These are phyloP conservation scores for Numenius arquata DNA, from an alignment of 2,113 vertebrate species.

Conservation along the genomic window DNA sequence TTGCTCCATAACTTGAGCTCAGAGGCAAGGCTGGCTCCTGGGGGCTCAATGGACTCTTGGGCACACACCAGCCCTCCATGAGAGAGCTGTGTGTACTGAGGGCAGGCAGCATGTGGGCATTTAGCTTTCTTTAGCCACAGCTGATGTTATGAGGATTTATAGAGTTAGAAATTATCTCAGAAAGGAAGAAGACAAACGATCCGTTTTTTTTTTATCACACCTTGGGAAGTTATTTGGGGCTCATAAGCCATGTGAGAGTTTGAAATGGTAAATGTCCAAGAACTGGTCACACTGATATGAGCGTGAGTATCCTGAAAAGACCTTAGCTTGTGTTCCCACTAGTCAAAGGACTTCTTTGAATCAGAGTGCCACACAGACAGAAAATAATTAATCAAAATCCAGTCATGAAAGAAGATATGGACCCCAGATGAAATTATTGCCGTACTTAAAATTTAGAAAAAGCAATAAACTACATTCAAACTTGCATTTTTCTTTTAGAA, in stretches of 20 bases:
- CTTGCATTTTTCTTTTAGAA: not conserved
- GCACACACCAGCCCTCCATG: not conserved
- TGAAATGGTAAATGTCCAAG: not conserved
- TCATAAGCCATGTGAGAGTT: not conserved
- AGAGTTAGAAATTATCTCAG: not conserved
- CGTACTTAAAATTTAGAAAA: not conserved
- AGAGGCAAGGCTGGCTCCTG: accelerated
- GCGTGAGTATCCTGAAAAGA: not conserved
- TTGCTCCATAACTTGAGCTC: not conserved
- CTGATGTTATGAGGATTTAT: not conserved
- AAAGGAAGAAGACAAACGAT: not conserved
- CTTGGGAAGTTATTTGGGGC: not conserved
- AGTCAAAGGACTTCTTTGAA: not conserved
- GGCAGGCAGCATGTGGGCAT: not conserved
- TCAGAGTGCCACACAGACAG: not conserved
- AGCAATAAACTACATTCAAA: not conserved
- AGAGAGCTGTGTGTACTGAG: not conserved
- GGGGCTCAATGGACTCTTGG: not conserved
- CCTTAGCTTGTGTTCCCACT: not conserved
- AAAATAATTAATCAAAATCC: not conserved
- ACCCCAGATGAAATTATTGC: not conserved
- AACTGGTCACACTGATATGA: not conserved
- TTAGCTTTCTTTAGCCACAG: not conserved
- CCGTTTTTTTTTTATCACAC: not conserved
- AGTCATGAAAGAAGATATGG: not conserved